These are phyloP conservation scores for Pogonocherus hispidulus DNA, from an alignment of 2,888 invertebrate genomes.

Conservation along the genomic window DNA sequence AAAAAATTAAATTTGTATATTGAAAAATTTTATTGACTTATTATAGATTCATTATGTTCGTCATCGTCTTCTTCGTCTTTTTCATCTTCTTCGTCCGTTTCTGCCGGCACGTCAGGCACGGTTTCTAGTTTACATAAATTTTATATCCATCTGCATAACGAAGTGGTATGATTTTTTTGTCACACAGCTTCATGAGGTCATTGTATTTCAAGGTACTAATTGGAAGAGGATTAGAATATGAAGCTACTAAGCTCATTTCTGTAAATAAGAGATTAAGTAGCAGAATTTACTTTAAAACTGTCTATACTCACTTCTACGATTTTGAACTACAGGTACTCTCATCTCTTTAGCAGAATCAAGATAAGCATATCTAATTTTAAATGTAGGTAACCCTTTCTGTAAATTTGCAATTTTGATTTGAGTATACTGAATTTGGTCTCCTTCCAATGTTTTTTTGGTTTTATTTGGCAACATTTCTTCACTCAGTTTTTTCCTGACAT, in stretches of 20 bases:
- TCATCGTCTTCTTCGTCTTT: neutral
- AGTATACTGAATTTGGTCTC: neutral
- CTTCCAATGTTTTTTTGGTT: neutral
- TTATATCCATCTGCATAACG: neutral
- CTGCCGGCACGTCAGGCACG: neutral
- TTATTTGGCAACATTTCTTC: neutral
- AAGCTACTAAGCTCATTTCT: neutral
- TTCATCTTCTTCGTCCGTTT: neutral
- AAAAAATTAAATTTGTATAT: neutral
- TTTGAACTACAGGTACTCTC: neutral
- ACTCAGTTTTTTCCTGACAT: neutral
- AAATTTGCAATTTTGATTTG: conserved; percentile 5
- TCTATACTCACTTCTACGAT: neutral
- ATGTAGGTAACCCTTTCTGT: neutral
- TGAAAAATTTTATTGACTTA: neutral
- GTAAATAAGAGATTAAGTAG: neutral
- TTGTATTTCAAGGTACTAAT: neutral
- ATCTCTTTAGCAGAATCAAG: neutral
- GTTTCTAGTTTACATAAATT: neutral
- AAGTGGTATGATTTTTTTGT: neutral
- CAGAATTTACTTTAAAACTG: too few species aligned
- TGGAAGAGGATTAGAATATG: neutral
- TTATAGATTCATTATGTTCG: neutral
- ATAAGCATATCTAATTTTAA: neutral
- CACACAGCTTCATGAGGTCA: neutral